Evolutionary conservation across 2,113 vertebrate genomes (phyloP), one percentile per base, ranked within the genome.

Genomic region (Camelus dromedarius): DNA sequence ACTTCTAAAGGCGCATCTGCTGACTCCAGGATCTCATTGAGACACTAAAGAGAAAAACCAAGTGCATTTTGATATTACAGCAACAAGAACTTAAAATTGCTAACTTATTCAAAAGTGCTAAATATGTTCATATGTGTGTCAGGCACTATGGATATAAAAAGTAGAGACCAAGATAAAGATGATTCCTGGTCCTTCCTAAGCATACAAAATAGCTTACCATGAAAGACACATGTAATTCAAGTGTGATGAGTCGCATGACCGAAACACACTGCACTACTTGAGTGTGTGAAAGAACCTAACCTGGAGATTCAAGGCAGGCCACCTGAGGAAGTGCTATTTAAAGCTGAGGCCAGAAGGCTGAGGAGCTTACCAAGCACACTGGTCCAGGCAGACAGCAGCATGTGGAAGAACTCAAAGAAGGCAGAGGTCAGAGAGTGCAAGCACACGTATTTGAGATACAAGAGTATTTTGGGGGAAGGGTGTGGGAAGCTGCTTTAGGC

Each of bases 21-120:
- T 0, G 99, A 99, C 85, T 99, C 99, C 95, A 99, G 97, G 95
- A 99, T 99, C 97, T 99, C 99, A 98, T 99, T 99, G 95, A 99
- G 99, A 93, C 99, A 99, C 99, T 99, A 96, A 38, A 60, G 75
- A 94, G 77, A 90, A 32, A 97, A 97, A 85, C 5, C 60, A 96
- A 75, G 54, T 24, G 26, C 62, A 94, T 8, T 76, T 3, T 87
- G n/a, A 73, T 73, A 81, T 72, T 84, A 91, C 15, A 35, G 24
- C 22, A 58, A 90, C 28, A 88, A 90, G 72, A 95, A 87, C 22
- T 56, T 50, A 38, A 91, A 46, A 73, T 2, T 62, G 22, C 67
- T 62, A 85, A 50, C 42, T 38, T 66, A 89, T 11, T 86, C 82
- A 82, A 60, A 84, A 35, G 64, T 10, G 5, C 9, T 46, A 26